Conservation (phyloP, 2,888 invertebrate genomes). For the Quadriops clusia region DNA sequence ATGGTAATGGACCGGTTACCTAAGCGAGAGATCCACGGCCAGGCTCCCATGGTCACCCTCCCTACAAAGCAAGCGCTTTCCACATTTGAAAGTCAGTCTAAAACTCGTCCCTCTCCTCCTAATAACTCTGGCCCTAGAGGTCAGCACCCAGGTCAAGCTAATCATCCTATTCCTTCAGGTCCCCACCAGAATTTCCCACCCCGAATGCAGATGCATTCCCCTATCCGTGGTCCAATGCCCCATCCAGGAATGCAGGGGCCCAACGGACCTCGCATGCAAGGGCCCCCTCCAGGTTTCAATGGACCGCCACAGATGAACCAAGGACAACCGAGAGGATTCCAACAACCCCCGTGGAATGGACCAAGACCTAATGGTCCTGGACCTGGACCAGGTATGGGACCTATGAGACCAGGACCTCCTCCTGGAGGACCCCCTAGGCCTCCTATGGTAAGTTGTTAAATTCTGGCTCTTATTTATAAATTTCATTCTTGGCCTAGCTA, state of each 20-base stretch:
- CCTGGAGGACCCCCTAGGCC: slow-evolving; percentile 49
- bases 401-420: slow-evolving; percentile 44
- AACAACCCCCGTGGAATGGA: slow-evolving; percentile 46
- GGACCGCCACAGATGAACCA: slow-evolving; percentile 46
- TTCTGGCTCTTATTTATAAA: too few species aligned
- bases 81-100: slow-evolving; percentile 86
- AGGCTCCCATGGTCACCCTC: slow-evolving; percentile 86
- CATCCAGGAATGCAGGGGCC: slow-evolving; percentile 42
- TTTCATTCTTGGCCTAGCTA: neutral
- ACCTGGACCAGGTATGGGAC: slow-evolving; percentile 34
- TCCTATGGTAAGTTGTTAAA: slow-evolving; percentile 41
- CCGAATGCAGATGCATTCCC: slow-evolving; percentile 37
- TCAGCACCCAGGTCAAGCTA: slow-evolving; percentile 47
- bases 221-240: slow-evolving; percentile 35
- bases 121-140: slow-evolving; percentile 49
- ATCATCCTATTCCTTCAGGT: slow-evolving; percentile 44
- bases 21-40: slow-evolving; percentile 93
- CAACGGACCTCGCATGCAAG: slow-evolving; percentile 45
- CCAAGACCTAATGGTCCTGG: slow-evolving; percentile 44
- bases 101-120: slow-evolving; percentile 75
- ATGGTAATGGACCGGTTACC: slow-evolving; percentile 85
- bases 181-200: slow-evolving; percentile 44
- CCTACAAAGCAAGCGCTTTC: slow-evolving; percentile 83
- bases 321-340: slow-evolving; percentile 51
- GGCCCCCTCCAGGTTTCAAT: slow-evolving; percentile 45